Evolutionary conservation across 2,113 vertebrate species (phyloP).

Genomic region (Notiomystis cincta): DNA sequence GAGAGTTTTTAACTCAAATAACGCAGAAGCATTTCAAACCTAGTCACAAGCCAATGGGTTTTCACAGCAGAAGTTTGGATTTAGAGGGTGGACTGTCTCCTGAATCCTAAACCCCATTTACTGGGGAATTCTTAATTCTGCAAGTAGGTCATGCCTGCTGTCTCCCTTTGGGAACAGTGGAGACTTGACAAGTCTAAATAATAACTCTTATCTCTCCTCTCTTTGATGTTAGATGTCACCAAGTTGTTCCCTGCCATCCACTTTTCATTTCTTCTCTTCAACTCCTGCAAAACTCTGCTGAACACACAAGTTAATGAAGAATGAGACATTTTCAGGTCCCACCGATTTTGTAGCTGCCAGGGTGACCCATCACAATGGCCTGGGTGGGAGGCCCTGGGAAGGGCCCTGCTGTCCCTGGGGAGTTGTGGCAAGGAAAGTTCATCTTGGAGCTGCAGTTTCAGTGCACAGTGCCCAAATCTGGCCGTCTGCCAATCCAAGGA

Average conservation of each 20-base stretch:
- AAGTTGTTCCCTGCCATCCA: not conserved
- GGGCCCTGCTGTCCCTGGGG: not conserved
- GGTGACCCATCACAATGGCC: accelerated
- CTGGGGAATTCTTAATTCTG: not conserved
- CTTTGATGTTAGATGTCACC: slow-evolving; percentile 23
- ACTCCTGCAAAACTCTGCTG: not conserved
- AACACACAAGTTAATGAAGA: not conserved
- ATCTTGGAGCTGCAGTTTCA: not conserved
- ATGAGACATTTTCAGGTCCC: not conserved
- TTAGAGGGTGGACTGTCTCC: not conserved
- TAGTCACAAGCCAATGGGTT: not conserved
- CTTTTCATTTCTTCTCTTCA: not conserved
- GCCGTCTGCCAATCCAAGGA: too few relatives aligned
- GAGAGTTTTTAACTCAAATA: not conserved
- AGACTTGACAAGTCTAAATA: slow-evolving; percentile 11
- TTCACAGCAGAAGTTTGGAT: not conserved
- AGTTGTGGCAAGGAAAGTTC: not conserved
- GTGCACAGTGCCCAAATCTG: too few relatives aligned
- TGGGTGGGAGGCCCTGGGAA: too few relatives aligned
- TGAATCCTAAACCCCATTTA: not conserved
- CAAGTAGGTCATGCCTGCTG: not conserved
- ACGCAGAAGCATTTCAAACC: not conserved
- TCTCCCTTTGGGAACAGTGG: not conserved
- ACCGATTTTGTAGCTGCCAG: too few relatives aligned
- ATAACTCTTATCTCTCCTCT: not conserved